Evolutionary conservation across 2,113 vertebrate species (phyloP).

Genomic region (Myocastor coypus): DNA sequence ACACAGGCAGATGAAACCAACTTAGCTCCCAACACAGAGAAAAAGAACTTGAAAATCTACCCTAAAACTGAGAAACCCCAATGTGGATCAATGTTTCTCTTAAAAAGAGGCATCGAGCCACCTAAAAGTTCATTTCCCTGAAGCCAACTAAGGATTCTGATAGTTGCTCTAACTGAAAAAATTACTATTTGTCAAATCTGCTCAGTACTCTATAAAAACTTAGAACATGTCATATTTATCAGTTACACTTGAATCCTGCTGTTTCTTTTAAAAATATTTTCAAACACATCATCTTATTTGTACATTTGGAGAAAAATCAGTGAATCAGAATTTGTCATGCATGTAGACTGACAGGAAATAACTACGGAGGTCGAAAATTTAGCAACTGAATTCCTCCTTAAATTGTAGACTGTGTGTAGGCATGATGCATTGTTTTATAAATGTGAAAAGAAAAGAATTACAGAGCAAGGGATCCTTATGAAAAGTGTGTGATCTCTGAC

Average conservation of each 20-base stretch:
- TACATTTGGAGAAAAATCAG: constrained; percentile 78
- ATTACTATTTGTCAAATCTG: constrained; percentile 68
- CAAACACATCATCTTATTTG: constrained; percentile 63
- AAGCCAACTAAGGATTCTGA: constrained; percentile 16
- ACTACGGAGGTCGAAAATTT: constrained; percentile 73
- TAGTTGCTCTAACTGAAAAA: background rate
- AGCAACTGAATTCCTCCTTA: constrained; percentile 77
- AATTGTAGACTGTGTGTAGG: constrained; percentile 74
- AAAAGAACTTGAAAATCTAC: background rate
- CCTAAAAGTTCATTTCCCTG: background rate
- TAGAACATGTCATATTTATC: constrained; percentile 61
- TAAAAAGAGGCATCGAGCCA: background rate
- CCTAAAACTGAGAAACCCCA: background rate
- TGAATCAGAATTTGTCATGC: constrained; percentile 77
- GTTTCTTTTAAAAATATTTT: constrained; percentile 80
- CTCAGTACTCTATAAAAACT: constrained; percentile 49
- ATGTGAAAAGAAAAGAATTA: constrained; percentile 77
- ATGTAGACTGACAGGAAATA: constrained; percentile 66
- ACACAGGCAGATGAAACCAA: background rate
- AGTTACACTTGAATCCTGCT: constrained; percentile 62
- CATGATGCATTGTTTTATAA: constrained; percentile 77
- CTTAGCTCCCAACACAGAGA: background rate
- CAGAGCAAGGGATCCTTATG: constrained; percentile 70
- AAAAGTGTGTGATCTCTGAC: constrained; percentile 69
- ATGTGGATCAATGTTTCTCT: background rate